These are phyloP conservation scores for Sericinus montela DNA, from an alignment of 2,888 invertebrate species.

Conservation along the genomic window DNA sequence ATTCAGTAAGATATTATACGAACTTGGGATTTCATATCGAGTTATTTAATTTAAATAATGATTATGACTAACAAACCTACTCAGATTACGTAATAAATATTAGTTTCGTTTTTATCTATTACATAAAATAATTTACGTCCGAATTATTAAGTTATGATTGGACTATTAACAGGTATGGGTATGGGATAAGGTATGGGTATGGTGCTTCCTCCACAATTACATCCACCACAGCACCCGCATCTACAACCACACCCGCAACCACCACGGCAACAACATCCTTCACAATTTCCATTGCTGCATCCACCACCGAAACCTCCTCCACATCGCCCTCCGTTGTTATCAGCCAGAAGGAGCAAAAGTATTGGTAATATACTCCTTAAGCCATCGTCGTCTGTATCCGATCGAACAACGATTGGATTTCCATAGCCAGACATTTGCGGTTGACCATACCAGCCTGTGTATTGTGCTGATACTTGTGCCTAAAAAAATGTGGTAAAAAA, in stretches of 20 bases:
- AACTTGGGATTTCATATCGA: too few species aligned
- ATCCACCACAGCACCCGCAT: slow-evolving; percentile 8
- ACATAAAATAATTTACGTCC: too few species aligned
- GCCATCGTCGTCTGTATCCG: slow-evolving; percentile 37
- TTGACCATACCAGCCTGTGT: slow-evolving; percentile 26
- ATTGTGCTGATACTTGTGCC: slow-evolving; percentile 42
- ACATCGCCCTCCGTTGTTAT: slow-evolving; percentile 30
- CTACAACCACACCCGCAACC: slow-evolving; percentile 23
- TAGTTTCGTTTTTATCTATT: too few species aligned
- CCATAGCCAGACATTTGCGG: slow-evolving; percentile 31
- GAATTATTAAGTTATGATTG: slow-evolving; percentile 27
- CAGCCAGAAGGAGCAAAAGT: slow-evolving; percentile 41
- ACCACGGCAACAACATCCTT: slow-evolving; percentile 19
- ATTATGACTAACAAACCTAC: too few species aligned
- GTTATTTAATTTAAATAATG: too few species aligned
- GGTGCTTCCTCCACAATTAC: slow-evolving; percentile 25
- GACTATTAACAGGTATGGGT: slow-evolving; percentile 36
- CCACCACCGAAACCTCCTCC: slow-evolving; percentile 18
- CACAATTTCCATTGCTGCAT: slow-evolving; percentile 27
- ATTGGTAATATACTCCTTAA: slow-evolving; percentile 40
- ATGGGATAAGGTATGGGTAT: slow-evolving; percentile 49
- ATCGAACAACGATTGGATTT: slow-evolving; percentile 36
- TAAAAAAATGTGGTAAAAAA: slow-evolving; percentile 24
- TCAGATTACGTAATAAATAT: too few species aligned
- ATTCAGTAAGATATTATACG: too few species aligned